Conservation (phyloP, 2,888 invertebrate species). For the Xanthia togata region DNA sequence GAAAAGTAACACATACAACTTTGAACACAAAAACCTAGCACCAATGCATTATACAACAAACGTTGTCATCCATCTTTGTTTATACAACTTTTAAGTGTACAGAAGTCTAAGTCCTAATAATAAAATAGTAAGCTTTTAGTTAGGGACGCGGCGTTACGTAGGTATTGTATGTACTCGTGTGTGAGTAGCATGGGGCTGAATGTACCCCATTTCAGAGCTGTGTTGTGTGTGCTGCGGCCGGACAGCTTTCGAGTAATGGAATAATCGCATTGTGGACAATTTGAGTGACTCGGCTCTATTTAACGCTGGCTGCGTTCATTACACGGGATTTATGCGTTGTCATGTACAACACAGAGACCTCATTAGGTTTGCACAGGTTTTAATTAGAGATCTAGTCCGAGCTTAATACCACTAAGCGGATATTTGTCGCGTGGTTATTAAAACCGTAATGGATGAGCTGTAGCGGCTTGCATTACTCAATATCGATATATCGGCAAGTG, state of each 20-base stretch:
- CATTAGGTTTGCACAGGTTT: constrained; percentile 85
- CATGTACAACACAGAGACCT: constrained; percentile 84
- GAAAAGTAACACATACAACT: constrained; percentile 1
- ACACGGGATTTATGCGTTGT: constrained; percentile 87
- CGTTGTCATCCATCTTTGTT: constrained; percentile 37
- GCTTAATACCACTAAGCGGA: constrained; percentile 71
- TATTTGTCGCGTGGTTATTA: constrained; percentile 63
- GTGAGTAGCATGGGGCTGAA: constrained; percentile 58
- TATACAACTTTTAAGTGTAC: constrained; percentile 24
- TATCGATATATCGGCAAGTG: constrained; percentile 65
- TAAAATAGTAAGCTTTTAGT: constrained; percentile 49
- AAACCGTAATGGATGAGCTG: constrained; percentile 45
- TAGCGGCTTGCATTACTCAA: constrained; percentile 60
- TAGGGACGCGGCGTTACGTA: constrained; percentile 38
- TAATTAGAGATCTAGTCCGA: constrained; percentile 83
- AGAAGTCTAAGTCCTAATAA: constrained; percentile 32
- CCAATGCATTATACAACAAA: constrained; percentile 2
- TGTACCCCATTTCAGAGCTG: constrained; percentile 68
- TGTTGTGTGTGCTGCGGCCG: constrained; percentile 72
- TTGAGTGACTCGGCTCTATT: constrained; percentile 87
- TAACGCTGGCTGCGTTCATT: constrained; percentile 87
- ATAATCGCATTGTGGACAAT: constrained; percentile 89
- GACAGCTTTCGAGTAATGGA: constrained; percentile 82
- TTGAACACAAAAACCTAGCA: constrained; percentile 18
- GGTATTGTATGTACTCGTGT: constrained; percentile 42